Base-by-base conservation (phyloP, 2,797 vertebrate genomes). In the Manis pentadactyla region DNA sequence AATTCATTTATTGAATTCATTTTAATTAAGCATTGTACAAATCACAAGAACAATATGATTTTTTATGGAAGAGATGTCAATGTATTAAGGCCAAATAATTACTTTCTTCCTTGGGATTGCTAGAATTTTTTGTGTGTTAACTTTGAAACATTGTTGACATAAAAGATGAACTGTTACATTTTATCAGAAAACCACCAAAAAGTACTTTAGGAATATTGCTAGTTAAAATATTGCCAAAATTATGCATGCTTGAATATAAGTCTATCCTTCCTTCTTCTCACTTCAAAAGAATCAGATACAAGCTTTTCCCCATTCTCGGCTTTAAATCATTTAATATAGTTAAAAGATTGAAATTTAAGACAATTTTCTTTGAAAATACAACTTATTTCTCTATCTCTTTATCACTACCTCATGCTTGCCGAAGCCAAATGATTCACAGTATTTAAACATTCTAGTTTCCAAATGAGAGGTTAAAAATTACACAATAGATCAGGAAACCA, bases 21-120 rank as follows among this genome's bases (percentile, higher is more conserved):
- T 93, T 97, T 97, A 98, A 97, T 97, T 97, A 97, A 98, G 81
- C 57, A 93, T 97, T 90, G 51, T 31, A 93, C 51, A 97, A 96
- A 96, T 92, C 53, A 88, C 75, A 94, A 81, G 86, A 97, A 2
- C 17, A 82, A 61, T 94, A 71, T 66, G 77, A 81, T 9, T 27
- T 95, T 97, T 98, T 93, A 13, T 68, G 27, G 31, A 34, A 59
- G n/a, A 95, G 77, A 96, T 91, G 93, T 90, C 53, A 39, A 27
- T 66, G 66, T 53, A 97, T 78, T 91, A 93, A 39, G 84, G 55
- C 34, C 63, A 95, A 3, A 68, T 49, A 63, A 46, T 66, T 71
- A 34, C 49, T 11, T 1, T 37, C 17, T 63, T 74, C 15, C 9
- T n/a, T 69, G 57, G 19, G 14, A 42, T 74, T 19, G 13, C 29